These are phyloP conservation scores for Megalops cyprinoides DNA, from an alignment of 2,797 vertebrate genomes.

Conservation along the genomic window DNA sequence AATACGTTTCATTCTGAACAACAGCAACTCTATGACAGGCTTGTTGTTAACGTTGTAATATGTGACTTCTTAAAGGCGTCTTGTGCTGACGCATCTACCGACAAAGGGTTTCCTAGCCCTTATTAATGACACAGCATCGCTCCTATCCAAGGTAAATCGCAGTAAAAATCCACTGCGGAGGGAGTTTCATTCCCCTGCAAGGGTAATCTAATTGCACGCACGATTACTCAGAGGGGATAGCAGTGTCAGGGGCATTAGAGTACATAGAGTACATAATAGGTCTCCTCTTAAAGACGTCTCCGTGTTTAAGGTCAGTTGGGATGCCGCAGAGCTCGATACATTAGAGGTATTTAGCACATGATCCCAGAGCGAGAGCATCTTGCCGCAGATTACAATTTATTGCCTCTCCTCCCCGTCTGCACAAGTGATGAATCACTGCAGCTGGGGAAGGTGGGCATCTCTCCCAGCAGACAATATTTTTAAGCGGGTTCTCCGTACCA, in stretches of 20 bases:
- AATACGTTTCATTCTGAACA: no score
- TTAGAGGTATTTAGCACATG: slow-evolving; percentile 33
- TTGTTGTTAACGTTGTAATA: no score
- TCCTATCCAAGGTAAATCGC: background rate
- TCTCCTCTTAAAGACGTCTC: background rate
- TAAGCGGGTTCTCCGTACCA: slow-evolving; percentile 31
- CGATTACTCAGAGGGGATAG: slow-evolving; percentile 22
- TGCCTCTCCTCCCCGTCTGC: slow-evolving; percentile 35
- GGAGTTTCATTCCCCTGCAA: background rate
- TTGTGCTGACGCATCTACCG: background rate
- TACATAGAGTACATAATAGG: background rate
- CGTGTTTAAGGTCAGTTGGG: slow-evolving; percentile 29
- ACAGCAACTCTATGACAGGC: no score
- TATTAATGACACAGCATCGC: background rate
- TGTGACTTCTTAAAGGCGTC: no score
- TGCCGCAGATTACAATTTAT: slow-evolving; percentile 57
- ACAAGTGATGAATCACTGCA: slow-evolving; percentile 56
- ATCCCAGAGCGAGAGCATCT: slow-evolving; percentile 33
- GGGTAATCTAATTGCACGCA: slow-evolving; percentile 7
- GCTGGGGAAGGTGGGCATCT: slow-evolving; percentile 44
- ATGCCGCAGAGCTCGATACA: slow-evolving; percentile 29
- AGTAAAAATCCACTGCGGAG: background rate
- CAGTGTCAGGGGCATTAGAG: background rate
- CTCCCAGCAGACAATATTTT: slow-evolving; percentile 51
- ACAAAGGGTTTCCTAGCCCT: background rate